Conservation (phyloP, 2,888 invertebrate species). For the Cosmopolites sordidus region DNA sequence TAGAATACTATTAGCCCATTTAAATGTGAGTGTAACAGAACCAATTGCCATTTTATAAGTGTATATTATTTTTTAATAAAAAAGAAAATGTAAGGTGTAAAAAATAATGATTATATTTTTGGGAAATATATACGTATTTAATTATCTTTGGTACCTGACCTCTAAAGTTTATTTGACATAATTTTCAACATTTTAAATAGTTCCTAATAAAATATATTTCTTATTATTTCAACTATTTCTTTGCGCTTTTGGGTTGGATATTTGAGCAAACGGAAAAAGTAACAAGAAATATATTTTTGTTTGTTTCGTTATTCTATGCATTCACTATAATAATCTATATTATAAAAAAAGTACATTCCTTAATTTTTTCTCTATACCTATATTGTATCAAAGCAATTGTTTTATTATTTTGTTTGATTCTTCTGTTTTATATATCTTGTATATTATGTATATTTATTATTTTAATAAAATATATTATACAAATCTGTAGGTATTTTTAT, state of each 20-base stretch:
- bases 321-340: too few relatives aligned
- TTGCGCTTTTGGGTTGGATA: too few relatives aligned
- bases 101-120: background rate
- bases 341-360: background rate
- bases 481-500: background rate
- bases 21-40: background rate
- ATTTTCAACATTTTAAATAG: background rate
- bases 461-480: constrained; percentile 7
- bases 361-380: too few relatives aligned
- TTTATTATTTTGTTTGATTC: background rate
- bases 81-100: background rate
- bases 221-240: background rate
- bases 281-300: too few relatives aligned
- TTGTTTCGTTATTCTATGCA: too few relatives aligned
- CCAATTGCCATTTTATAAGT: background rate
- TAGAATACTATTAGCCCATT: background rate
- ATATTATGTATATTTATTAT: constrained; percentile 13
- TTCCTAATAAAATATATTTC: background rate
- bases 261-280: too few relatives aligned
- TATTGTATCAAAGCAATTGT: background rate
- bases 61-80: background rate
- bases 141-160: background rate
- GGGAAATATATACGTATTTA: background rate
- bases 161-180: background rate
- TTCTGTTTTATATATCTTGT: constrained; percentile 1